phyloP scores from a whole-genome alignment of 2,113 vertebrate genomes.

The Gila orcuttii region DNA sequence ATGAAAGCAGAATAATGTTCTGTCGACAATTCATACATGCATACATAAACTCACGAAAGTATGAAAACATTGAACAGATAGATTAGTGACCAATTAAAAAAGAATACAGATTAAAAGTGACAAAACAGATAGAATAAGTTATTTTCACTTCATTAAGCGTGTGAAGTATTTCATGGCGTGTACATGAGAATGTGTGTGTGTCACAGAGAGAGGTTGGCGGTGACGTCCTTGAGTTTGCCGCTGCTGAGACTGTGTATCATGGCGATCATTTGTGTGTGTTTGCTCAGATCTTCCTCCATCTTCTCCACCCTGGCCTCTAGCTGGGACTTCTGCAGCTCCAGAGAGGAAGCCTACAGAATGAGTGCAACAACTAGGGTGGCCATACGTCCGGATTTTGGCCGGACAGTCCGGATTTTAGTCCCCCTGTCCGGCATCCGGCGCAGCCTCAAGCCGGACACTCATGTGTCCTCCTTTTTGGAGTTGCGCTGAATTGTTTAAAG shows the following conservation, averaged over 20 bases:
- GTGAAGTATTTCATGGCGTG: too few relatives aligned
- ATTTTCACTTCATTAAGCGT: neutral
- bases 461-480: too few relatives aligned
- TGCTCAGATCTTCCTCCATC: conserved; percentile 91
- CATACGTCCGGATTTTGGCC: too few relatives aligned
- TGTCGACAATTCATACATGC: conserved; percentile 22
- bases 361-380: conserved; percentile 42
- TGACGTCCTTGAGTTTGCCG: conserved; percentile 81
- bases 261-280: conserved; percentile 91
- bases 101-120: neutral
- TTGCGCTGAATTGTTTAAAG: too few relatives aligned
- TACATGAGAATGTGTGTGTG: neutral
- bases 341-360: conserved; percentile 82
- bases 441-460: too few relatives aligned
- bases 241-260: conserved; percentile 97
- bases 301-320: conserved; percentile 88
- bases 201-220: conserved; percentile 87
- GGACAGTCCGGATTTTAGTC: too few relatives aligned
- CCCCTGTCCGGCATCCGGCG: too few relatives aligned
- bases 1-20: neutral
- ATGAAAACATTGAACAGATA: neutral
- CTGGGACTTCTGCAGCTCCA: conserved; percentile 92
- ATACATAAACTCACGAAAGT: neutral
- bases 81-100: too few relatives aligned
- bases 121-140: conserved; percentile 42